Evolutionary conservation across 2,888 invertebrate genomes (phyloP), one percentile per base, ranked within the genome.

Genomic region (Pterostichus niger): DNA sequence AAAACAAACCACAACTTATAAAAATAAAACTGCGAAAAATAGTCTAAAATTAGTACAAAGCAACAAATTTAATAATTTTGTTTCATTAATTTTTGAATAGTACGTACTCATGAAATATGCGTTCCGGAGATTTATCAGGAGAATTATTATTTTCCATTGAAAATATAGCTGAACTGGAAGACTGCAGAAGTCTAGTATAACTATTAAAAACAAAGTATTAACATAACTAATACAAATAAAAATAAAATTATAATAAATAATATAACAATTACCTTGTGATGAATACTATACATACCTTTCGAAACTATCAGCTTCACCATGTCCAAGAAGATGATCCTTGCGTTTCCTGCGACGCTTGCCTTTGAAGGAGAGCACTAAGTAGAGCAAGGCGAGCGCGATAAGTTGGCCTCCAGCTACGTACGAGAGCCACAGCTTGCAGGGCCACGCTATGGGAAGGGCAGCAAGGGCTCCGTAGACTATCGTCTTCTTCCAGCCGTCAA

Each of bases 381-480:
- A 90, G 83, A 91, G 87, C 64, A 90, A 84, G 9, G 91, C 91
- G 83, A 92, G 86, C 0, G 90, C 85, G 33, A 91, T 86, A 44
- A 92, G 86, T 86, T 90, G 89, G 59, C 90, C 88, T 6, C 91
- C 91, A 73, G 91, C 91, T 73, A 92, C 89, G 88, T 91, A 91
- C 81, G 91, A 91, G 61, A 92, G 88, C 92, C 92, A 92, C 71
- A 92, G 88, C 88, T 91, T 90, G 85, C 89, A 88, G 40, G 89
- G 89, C 86, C 88, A 89, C 49, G 89, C 85, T 68, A 90, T 86
- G n/a, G 89, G 89, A 54, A 89, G 86, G 1, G 87, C 88, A 13
- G 87, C 87, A 84, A 89, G 86, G n/a, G 89, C 87, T 6, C 87
- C 87, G 85, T 90, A 90, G 13, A 89, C 82, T 33, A 89, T 84